Evolutionary conservation across 1,140 invertebrate genomes (phyloP).

Genomic region (Musca vetustissima): DNA sequence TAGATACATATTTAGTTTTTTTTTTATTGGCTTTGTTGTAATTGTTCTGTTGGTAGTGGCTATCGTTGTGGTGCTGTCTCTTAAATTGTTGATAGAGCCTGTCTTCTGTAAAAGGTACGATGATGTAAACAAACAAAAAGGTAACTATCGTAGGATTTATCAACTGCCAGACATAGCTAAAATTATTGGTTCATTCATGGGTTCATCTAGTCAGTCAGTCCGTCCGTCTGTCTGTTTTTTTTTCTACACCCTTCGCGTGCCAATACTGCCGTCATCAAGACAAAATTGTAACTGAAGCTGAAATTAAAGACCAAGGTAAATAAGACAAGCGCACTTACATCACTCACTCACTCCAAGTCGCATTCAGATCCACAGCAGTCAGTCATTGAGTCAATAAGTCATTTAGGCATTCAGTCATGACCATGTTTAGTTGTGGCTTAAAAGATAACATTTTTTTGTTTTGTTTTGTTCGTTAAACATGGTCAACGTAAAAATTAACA

Average conservation of each 20-base stretch:
- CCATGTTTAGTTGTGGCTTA: constrained; percentile 20
- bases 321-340: background rate
- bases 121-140: background rate
- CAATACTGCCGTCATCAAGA: too few species aligned
- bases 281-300: background rate
- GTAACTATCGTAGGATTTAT: constrained; percentile 18
- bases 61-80: too few species aligned
- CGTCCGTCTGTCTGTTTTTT: too few species aligned
- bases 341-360: background rate
- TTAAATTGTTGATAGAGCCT: background rate
- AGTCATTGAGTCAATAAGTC: constrained; percentile 2
- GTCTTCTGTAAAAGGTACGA: constrained; percentile 6
- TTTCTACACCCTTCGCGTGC: too few species aligned
- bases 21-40: too few species aligned
- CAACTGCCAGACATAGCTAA: constrained; percentile 1
- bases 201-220: too few species aligned
- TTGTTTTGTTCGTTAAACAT: too few species aligned
- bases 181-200: too few species aligned
- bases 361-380: background rate
- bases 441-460: background rate
- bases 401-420: constrained; percentile 21
- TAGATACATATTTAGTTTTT: too few species aligned
- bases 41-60: too few species aligned
- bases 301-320: background rate
- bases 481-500: too few species aligned